Base-by-base conservation (phyloP, 1,140 invertebrate species). In the Bombus waltoni region DNA sequence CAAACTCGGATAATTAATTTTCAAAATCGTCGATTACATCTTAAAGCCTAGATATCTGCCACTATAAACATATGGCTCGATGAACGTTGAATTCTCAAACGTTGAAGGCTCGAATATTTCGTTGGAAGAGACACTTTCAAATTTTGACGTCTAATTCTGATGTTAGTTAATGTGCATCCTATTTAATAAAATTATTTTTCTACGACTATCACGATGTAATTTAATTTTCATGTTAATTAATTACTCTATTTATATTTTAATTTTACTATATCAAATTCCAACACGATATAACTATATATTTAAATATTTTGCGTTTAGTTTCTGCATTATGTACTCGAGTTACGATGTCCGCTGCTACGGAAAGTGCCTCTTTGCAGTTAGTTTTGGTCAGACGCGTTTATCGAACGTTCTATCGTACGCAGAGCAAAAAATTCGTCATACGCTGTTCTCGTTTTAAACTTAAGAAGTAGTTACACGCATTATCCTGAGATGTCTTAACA, bases 401-500 rank as follows among this genome's bases (percentile, higher is more conserved):
- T 84, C 82, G 68, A 84, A 84, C 57, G 3, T 71, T n/a, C 53
- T 59, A 22, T 22, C 15, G 35, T 42, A 79, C 32, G 32, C 65
- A 11, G n/a, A 62, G 44, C 57, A 72, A 32, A 84, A 82, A 78
- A 15, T 59, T 76, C 42, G 40, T 18, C 40, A 38, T 47, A 38
- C 13, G 25, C 59, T 71, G 42, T 42, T 77, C 38, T 77, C 38
- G 28, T 38, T 35, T 74, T 42, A 47, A 73, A 76, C 53, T 44
- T 28, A 59, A 78, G 70, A 15, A 32, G 42, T 83, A 80, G 47
- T 84, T 68, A 40, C 74, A 68, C 53, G 75, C 25, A 25, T 80
- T 84, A 80, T 80, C 83, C 75, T 79, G 76, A 84, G 83, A 84
- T 71, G 68, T 13, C 53, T 84, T 79, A 80, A 84, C 53, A 79